Evolutionary conservation across 2,797 vertebrate species (phyloP), one percentile per base, ranked within the genome.

Genomic region (Catostomus latipinnis): DNA sequence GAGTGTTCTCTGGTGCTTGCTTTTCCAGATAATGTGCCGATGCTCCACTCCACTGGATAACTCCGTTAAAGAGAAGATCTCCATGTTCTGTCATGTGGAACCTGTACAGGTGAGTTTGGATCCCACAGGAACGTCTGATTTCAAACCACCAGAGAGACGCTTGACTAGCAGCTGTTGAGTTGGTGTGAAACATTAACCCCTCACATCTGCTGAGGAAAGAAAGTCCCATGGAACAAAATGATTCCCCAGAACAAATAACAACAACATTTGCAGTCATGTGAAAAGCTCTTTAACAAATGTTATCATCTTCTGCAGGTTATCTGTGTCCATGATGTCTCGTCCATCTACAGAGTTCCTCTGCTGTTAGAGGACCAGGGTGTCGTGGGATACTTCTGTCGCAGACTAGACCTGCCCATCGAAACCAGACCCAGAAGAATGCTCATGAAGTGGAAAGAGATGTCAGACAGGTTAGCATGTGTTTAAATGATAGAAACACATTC

Each of bases 71-170:
- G 97, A 99, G 89, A 99, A 99, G 88, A 99, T 99, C 89, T 98
- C 98, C 12, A 98, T 99, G 97, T 99, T 99, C 88, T 99, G 98
- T 89, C 98, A 99, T 0, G 98, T 99, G 56, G 96, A 97, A 86
- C 96, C 98, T 49, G 94, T 96, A 74, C 97, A 99, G 94, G 98
- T 98, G 46, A 62, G 75, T 49, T 48, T 45, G 11, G 10, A 58
- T 22, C 8, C 18, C 8, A 10, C 14, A 14, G 16, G 18, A 54
- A 34, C 4, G 34, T 34, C 13, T 34, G 5, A 69, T 34, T 34
- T 34, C 34, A 69, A 52, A 68, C 2, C 14, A 50, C 6, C 1
- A 7, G 11, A 18, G 46, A 22, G 66, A 34, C 34, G 34, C 34
- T 34, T 34, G 34, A 34, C 34, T 34, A 34, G 34, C 34, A 34